Conservation (phyloP, 2,888 invertebrate species). For the Ichneumoninae sp. region DNA sequence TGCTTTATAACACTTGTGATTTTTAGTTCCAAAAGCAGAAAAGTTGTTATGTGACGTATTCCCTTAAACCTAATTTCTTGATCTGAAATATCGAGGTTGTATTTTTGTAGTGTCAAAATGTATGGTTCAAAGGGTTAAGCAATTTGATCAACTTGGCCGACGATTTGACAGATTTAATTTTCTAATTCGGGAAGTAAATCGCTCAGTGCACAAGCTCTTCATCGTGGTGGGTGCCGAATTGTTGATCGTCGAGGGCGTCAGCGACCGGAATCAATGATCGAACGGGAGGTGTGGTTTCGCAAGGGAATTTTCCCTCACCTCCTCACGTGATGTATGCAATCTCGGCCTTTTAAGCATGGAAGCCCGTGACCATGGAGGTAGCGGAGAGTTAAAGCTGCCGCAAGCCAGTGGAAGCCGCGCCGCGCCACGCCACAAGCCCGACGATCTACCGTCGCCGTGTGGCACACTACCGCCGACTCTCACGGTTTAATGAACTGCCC, state of each 20-base stretch:
- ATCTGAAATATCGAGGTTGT: too few species aligned
- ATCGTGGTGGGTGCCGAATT: slow-evolving; percentile 18
- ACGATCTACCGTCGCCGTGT: slow-evolving; percentile 12
- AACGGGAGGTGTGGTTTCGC: slow-evolving; percentile 11
- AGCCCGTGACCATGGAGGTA: slow-evolving; percentile 37
- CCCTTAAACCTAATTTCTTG: too few species aligned
- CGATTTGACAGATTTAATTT: neutral
- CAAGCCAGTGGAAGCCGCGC: slow-evolving; percentile 54
- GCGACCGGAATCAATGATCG: slow-evolving; percentile 47
- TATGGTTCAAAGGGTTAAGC: too few species aligned
- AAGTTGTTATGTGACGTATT: too few species aligned
- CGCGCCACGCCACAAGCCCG: neutral
- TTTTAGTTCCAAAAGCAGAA: too few species aligned
- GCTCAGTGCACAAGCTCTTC: slow-evolving; percentile 18
- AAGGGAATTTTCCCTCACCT: slow-evolving; percentile 19
- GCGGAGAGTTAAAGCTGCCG: slow-evolving; percentile 42
- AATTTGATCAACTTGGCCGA: too few species aligned
- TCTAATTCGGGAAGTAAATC: neutral
- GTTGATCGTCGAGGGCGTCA: slow-evolving; percentile 29
- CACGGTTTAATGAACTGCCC: slow-evolving; percentile 44
- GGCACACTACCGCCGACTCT: slow-evolving; percentile 25
- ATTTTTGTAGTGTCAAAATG: too few species aligned
- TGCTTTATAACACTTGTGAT: too few species aligned
- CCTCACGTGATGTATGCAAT: slow-evolving; percentile 29
- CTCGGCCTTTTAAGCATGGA: slow-evolving; percentile 30